Conservation (phyloP, 1,140 invertebrate species). For the Parasteatoda tepidariorum region DNA sequence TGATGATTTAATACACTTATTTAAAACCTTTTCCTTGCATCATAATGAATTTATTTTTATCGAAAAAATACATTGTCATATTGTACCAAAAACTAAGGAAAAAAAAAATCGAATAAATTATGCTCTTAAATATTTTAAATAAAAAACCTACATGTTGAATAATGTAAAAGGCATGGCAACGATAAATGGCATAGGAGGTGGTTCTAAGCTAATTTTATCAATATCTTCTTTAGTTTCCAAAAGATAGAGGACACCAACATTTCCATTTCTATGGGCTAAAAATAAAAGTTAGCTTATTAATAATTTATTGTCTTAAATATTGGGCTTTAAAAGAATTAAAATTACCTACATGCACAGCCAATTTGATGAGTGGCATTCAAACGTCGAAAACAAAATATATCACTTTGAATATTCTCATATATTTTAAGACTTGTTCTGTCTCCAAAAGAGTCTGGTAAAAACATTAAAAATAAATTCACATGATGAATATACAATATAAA, state of each 20-base stretch:
- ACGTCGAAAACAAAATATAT: slow-evolving; percentile 83
- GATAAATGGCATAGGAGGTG: slow-evolving; percentile 71
- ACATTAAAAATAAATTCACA: too few relatives aligned
- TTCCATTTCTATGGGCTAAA: slow-evolving; percentile 76
- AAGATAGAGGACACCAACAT: slow-evolving; percentile 86
- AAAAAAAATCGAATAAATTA: too few relatives aligned
- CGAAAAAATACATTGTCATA: too few relatives aligned
- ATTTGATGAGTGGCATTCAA: slow-evolving; percentile 93
- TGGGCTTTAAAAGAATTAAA: background rate
- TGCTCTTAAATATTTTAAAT: background rate
- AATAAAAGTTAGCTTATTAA: background rate
- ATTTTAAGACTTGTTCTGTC: slow-evolving; percentile 82
- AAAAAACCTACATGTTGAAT: slow-evolving; percentile 69
- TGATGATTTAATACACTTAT: too few relatives aligned
- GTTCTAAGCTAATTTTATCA: slow-evolving; percentile 78
- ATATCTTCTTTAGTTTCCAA: slow-evolving; percentile 75
- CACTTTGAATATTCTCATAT: slow-evolving; percentile 79
- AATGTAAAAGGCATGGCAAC: slow-evolving; percentile 65
- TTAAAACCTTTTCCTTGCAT: too few relatives aligned
- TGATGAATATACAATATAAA: too few relatives aligned
- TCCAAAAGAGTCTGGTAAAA: slow-evolving; percentile 50
- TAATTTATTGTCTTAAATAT: background rate
- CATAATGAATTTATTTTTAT: too few relatives aligned
- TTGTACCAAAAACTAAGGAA: too few relatives aligned
- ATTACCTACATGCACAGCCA: slow-evolving; percentile 86